A percentile compares a stretch with the other conserved stretches of the same genome.
Evolutionary conservation across 2,888 invertebrate species (phyloP).

Genomic region (Nomada ferruginata): DNA sequence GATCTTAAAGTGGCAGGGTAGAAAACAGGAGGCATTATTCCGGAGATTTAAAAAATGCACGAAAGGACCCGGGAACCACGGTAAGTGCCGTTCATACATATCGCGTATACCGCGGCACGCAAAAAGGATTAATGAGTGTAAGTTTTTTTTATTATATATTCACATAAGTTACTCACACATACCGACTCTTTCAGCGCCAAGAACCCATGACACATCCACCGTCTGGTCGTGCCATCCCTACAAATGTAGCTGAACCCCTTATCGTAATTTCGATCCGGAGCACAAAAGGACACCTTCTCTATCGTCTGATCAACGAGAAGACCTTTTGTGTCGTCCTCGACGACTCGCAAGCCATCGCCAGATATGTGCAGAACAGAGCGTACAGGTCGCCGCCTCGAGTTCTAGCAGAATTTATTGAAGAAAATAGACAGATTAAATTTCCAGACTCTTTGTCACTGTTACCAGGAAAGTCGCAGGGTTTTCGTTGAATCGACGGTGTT

Average conservation of each 20-base stretch:
- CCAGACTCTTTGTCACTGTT: neutral
- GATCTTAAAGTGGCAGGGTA: too few species aligned
- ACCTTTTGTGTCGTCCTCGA: constrained; percentile 99
- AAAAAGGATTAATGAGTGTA: too few species aligned
- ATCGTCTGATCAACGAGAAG: constrained; percentile 99
- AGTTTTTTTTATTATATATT: neutral
- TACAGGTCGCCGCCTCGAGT: constrained; percentile 94
- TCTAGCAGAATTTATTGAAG: constrained; percentile 85
- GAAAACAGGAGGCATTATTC: too few species aligned
- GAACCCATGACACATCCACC: constrained; percentile 99
- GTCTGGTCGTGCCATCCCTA: constrained; percentile 98
- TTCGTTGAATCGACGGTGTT: neutral
- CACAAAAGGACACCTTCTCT: constrained; percentile 99
- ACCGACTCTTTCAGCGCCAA: constrained; percentile 96
- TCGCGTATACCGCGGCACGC: too few species aligned
- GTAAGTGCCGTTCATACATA: too few species aligned
- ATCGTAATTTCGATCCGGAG: constrained; percentile 98
- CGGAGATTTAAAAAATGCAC: too few species aligned
- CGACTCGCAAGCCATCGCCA: constrained; percentile 98
- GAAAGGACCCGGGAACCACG: too few species aligned
- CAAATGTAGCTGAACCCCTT: constrained; percentile 99
- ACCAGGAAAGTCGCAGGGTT: neutral
- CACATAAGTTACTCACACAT: constrained; percentile 73
- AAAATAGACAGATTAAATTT: too few species aligned
- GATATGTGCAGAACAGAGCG: constrained; percentile 95